A percentile compares a stretch with the other conserved stretches of the same genome.
These are phyloP conservation scores for Takifugu bimaculatus DNA, from an alignment of 2,113 vertebrate genomes.

Conservation along the genomic window DNA sequence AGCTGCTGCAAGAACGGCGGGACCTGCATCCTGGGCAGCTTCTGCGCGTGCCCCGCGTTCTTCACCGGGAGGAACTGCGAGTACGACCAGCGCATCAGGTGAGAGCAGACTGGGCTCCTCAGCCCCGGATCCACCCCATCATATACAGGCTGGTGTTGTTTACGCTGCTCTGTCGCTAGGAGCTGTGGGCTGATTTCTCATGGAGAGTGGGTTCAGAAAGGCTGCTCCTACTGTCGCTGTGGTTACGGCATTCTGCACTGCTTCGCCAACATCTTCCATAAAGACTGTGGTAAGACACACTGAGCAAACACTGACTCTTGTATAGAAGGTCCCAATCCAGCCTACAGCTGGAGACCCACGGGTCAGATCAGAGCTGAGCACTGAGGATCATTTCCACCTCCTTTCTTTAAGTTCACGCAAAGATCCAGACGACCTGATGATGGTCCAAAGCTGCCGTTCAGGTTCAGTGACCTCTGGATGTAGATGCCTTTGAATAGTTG, in stretches of 20 bases:
- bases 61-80: conserved; percentile 72
- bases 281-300: conserved; percentile 64
- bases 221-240: conserved; percentile 69
- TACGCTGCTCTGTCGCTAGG: conserved; percentile 24
- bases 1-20: conserved; percentile 75
- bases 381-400: not conserved
- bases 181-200: conserved; percentile 62
- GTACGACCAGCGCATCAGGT: conserved; percentile 66
- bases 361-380: too few species aligned
- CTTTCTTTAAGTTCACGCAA: not conserved
- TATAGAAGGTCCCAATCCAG: too few species aligned
- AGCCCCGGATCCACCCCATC: not conserved
- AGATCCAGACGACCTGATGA: not conserved
- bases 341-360: too few species aligned
- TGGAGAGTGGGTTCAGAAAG: conserved; percentile 63
- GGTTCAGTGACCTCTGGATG: conserved; percentile 3
- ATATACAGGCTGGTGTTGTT: not conserved
- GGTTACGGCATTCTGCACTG: conserved; percentile 65
- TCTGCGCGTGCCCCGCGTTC: conserved; percentile 65
- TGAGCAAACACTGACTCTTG: too few species aligned
- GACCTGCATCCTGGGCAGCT: conserved; percentile 73
- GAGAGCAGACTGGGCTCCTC: not conserved
- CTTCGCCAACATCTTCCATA: conserved; percentile 65
- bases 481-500: not conserved
- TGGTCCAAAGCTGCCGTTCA: conserved; percentile 13